Conservation (phyloP, 2,113 vertebrate species). For the Hiodon tergisus region DNA sequence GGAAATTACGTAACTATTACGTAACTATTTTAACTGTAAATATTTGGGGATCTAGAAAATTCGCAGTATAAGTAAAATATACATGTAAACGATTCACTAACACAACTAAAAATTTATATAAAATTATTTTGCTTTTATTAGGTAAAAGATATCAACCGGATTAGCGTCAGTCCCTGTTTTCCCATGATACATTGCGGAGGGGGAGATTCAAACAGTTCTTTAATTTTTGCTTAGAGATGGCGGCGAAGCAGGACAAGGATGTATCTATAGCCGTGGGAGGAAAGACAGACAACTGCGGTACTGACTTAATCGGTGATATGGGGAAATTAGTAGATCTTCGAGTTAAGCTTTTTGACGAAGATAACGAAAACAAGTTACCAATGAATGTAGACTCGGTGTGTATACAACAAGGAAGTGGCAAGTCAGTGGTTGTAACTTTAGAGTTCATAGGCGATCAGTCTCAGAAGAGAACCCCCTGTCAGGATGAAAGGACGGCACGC, state of each 20-base stretch:
- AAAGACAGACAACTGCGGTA: neutral
- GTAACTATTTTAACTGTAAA: too few species aligned
- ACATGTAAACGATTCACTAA: too few species aligned
- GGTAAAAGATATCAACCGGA: too few species aligned
- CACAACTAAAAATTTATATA: too few species aligned
- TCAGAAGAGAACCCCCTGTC: neutral
- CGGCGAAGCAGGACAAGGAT: neutral
- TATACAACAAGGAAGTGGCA: neutral
- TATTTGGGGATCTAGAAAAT: too few species aligned
- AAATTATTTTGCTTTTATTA: too few species aligned
- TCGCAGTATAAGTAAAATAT: too few species aligned
- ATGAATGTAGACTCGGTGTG: neutral
- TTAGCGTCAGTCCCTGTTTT: slow-evolving; percentile 4
- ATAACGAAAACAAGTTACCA: too few species aligned
- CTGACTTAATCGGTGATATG: neutral
- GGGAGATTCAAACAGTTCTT: slow-evolving; percentile 18
- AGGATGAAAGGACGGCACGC: neutral
- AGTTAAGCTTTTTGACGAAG: neutral
- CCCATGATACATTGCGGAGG: slow-evolving; percentile 21
- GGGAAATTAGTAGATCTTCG: neutral
- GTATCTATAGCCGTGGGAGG: neutral
- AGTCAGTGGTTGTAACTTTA: neutral
- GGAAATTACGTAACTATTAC: too few species aligned
- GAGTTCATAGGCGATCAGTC: neutral
- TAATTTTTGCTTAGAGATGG: slow-evolving; percentile 6